phyloP scores from a whole-genome alignment of 1,140 invertebrate genomes.

The Diorhabda carinulata region DNA sequence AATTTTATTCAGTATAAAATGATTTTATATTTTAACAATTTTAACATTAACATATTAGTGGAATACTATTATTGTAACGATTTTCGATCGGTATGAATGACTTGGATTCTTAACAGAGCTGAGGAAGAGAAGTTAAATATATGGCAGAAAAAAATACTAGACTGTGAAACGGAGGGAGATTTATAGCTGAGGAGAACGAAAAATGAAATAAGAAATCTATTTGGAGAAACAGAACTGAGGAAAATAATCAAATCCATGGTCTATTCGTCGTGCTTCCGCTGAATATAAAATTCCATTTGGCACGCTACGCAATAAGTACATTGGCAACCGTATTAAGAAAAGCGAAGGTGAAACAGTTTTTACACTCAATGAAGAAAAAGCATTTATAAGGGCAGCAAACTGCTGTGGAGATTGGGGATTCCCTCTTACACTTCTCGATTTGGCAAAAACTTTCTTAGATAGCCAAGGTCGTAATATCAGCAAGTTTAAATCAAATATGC shows the following conservation, averaged over 20 bases:
- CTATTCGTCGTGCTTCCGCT: constrained; percentile 21
- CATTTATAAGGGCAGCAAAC: constrained; percentile 20
- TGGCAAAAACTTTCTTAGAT: constrained; percentile 23
- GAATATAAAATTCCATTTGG: constrained; percentile 25
- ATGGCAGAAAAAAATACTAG: too few species aligned
- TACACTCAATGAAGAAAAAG: constrained; percentile 20
- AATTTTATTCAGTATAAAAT: too few species aligned
- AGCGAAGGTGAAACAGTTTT: constrained; percentile 16
- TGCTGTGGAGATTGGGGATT: constrained; percentile 25
- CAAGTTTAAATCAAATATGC: not conserved
- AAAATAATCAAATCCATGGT: constrained; percentile 16
- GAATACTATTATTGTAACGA: too few species aligned
- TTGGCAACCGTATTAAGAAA: constrained; percentile 16
- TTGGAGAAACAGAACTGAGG: too few species aligned
- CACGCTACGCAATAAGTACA: constrained; percentile 18
- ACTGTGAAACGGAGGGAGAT: too few species aligned
- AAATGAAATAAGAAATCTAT: too few species aligned
- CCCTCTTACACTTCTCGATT: constrained; percentile 15
- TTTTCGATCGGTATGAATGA: too few species aligned
- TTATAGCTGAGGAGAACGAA: too few species aligned
- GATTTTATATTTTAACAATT: too few species aligned
- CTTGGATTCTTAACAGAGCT: too few species aligned
- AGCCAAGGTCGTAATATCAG: constrained; percentile 9
- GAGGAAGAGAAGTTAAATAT: too few species aligned
- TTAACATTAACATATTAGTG: too few species aligned